Evolutionary conservation across 2,113 vertebrate genomes (phyloP).

Genomic region (Equus quagga): DNA sequence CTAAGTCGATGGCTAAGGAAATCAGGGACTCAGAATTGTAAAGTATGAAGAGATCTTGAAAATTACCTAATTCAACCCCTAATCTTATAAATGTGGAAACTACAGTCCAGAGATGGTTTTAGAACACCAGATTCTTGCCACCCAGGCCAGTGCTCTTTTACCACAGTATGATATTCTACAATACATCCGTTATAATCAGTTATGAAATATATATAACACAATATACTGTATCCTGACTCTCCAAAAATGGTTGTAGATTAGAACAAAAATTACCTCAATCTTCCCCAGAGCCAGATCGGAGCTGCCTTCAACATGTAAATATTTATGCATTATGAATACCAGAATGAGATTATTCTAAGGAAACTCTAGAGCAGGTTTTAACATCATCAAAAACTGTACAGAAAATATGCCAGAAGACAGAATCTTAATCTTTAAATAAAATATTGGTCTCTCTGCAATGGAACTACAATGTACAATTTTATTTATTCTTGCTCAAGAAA

Average conservation of each 20-base stretch:
- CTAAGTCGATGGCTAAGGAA: neutral
- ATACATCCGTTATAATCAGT: neutral
- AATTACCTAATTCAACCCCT: neutral
- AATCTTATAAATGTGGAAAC: neutral
- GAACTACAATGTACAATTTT: conserved; percentile 13
- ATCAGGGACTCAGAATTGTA: neutral
- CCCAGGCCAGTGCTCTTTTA: neutral
- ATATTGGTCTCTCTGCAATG: neutral
- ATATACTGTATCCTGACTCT: neutral
- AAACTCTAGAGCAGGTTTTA: neutral
- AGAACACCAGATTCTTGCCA: neutral
- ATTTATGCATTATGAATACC: neutral
- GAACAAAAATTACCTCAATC: conserved; percentile 62
- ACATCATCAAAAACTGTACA: neutral
- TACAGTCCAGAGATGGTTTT: neutral
- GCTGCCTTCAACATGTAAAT: conserved; percentile 35
- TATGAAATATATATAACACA: neutral
- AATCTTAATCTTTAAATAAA: conserved; percentile 54
- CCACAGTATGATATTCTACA: neutral
- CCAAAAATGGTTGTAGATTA: conserved; percentile 36
- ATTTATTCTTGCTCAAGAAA: conserved; percentile 40
- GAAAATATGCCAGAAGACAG: conserved; percentile 35
- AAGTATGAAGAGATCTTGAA: neutral
- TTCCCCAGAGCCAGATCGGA: neutral
- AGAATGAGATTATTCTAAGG: conserved; percentile 38